A percentile compares a stretch with the other conserved stretches of the same genome.
Conservation (phyloP, 2,113 vertebrate genomes). For the Campylomormyrus tamandua region DNA sequence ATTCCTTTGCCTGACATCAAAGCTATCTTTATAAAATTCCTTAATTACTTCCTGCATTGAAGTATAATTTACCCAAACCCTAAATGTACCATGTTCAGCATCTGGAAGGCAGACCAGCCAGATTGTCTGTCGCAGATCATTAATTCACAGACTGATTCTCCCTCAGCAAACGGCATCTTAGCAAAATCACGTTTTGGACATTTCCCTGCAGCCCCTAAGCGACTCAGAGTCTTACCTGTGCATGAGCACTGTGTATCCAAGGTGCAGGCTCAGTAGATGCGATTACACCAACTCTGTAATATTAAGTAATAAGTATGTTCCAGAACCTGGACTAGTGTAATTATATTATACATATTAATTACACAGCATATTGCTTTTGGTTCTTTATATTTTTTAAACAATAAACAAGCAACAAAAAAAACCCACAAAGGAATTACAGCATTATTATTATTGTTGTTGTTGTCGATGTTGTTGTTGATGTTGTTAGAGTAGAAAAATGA, state of each 20-base stretch:
- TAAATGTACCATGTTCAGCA: neutral
- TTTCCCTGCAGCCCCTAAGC: slow-evolving; percentile 17
- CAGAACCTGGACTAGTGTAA: neutral
- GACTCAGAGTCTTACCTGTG: slow-evolving; percentile 23
- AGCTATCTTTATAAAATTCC: neutral
- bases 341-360: slow-evolving; percentile 12
- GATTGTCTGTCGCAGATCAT: slow-evolving; percentile 5
- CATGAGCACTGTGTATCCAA: neutral
- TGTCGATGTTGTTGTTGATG: neutral
- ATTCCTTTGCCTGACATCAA: neutral
- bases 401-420: neutral
- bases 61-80: neutral
- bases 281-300: neutral
- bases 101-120: neutral
- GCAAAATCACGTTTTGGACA: neutral
- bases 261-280: neutral
- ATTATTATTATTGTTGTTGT: neutral
- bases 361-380: neutral
- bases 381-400: neutral
- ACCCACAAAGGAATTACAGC: neutral
- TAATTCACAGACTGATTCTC: slow-evolving; percentile 19
- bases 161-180: slow-evolving; percentile 11
- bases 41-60: neutral
- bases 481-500: neutral
- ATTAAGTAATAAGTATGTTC: neutral